A percentile compares a stretch with the other conserved stretches of the same genome.
phyloP scores from a whole-genome alignment of 2,888 invertebrate genomes.

The Microchrysa polita region DNA sequence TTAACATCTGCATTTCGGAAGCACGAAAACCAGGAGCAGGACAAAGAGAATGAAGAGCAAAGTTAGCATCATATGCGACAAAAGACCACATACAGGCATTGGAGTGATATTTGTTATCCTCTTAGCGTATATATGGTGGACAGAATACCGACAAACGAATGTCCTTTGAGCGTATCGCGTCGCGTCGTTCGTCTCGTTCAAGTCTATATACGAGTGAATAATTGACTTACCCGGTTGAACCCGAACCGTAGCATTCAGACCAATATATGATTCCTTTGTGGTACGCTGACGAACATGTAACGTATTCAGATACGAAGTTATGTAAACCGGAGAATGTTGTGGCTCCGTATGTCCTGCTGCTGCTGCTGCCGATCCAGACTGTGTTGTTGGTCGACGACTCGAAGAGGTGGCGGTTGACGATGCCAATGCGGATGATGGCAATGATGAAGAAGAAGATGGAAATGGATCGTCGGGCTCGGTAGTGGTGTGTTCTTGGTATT shows the following conservation, averaged over 20 bases:
- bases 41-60: too few relatives aligned
- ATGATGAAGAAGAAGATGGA: conserved; percentile 39
- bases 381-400: conserved; percentile 64
- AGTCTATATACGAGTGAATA: conserved; percentile 27
- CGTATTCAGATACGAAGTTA: conserved; percentile 76
- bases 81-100: conserved; percentile 13
- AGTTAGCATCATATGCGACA: background rate
- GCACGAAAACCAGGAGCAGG: background rate
- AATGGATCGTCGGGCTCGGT: background rate
- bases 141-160: background rate
- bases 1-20: conserved; percentile 66
- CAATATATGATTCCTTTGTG: conserved; percentile 62
- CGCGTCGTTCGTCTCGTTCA: too few relatives aligned
- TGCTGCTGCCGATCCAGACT: too few relatives aligned
- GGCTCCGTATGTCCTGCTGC: conserved; percentile 46
- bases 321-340: conserved; percentile 65
- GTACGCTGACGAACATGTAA: conserved; percentile 69
- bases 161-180: too few relatives aligned
- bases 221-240: conserved; percentile 68
- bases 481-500: conserved; percentile 54
- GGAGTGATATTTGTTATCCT: conserved; percentile 17
- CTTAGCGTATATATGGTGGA: background rate
- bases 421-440: conserved; percentile 42
- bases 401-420: conserved; percentile 52
- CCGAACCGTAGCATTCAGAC: conserved; percentile 71